Base-by-base conservation (phyloP, 2,113 vertebrate species). In the Apeltes quadracus region DNA sequence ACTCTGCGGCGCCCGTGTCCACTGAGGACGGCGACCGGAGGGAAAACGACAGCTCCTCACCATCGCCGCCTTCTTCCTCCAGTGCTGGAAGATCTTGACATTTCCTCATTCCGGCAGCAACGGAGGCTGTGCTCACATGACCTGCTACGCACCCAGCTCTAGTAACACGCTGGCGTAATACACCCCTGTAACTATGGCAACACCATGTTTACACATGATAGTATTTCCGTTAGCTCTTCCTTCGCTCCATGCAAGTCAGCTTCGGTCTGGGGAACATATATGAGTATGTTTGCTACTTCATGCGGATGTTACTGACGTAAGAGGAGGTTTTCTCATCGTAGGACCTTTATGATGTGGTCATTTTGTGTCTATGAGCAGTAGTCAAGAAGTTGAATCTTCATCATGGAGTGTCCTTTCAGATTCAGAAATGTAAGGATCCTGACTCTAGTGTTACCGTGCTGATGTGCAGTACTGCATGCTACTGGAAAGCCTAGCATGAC, bases 31-130 rank as follows among this genome's bases (percentile, higher is more conserved):
- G 84, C 0, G 92, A 93, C 51, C 90, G 80, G 48, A 78, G 78
- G 75, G 93, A 92, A 36, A 90, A 59, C 34, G 91, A 92, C 75
- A 85, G 72, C 63, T 77, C 88, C 22, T 89, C 84, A 14, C 67
- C 66, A 0, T 86, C 89, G 27, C 85, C 90, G 0, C 82, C 90
- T 5, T 85, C 91, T 13, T 76, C 69, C 34, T 85, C 78, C 0
- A 73, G 32, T 14, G 11, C 61, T 2, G 65, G 69, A 54, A 84
- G 68, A 64, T 89, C 89, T 58, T 92, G 90, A 92, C 91, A 75
- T 70, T 27, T 61, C 61, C 63, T 82, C 41, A 55, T 22, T 15
- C 20, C n/a, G 9, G 75, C 39, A 41, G 61, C 15, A 29, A 50
- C 20, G 8, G 59, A 14, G 36, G 44, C 65, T 16, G 62, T 8